Evolutionary conservation across 2,888 invertebrate genomes (phyloP).

Genomic region (Microctonus hyperodae): DNA sequence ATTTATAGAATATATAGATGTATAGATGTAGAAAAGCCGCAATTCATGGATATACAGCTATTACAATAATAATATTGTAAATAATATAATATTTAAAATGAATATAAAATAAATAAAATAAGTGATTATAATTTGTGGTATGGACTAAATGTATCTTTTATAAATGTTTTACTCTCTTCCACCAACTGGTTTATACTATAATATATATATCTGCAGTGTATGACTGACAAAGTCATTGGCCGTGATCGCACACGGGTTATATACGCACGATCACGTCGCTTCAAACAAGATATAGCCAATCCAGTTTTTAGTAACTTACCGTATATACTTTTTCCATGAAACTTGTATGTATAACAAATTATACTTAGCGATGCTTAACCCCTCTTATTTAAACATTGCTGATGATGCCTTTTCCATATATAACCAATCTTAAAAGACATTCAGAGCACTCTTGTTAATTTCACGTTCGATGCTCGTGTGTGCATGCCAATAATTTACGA

Average conservation of each 20-base stretch:
- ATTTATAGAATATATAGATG: slow-evolving; percentile 6
- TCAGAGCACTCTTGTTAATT: background rate
- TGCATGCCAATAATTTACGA: slow-evolving; percentile 23
- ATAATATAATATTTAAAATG: background rate
- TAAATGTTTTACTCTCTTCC: background rate
- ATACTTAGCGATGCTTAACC: no score
- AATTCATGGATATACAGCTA: background rate
- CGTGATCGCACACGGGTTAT: slow-evolving; percentile 25
- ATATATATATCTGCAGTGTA: slow-evolving; percentile 27
- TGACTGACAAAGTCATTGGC: slow-evolving; percentile 44
- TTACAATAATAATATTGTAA: background rate
- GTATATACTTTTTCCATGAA: slow-evolving; percentile 36
- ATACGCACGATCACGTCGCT: slow-evolving; percentile 3
- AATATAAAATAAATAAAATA: background rate
- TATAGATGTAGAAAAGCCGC: background rate
- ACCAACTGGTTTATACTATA: slow-evolving; percentile 21
- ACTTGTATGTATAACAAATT: slow-evolving; percentile 28
- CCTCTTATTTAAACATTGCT: background rate
- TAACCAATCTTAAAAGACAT: background rate
- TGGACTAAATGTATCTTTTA: background rate
- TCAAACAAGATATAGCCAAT: slow-evolving; percentile 16
- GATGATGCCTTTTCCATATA: background rate
- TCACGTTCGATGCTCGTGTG: slow-evolving; percentile 22
- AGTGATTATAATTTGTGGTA: background rate
- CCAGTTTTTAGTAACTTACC: slow-evolving; percentile 29